Evolutionary conservation across 2,797 vertebrate species (phyloP), one percentile per base, ranked within the genome.

Genomic region (Pempheris klunzingeri): DNA sequence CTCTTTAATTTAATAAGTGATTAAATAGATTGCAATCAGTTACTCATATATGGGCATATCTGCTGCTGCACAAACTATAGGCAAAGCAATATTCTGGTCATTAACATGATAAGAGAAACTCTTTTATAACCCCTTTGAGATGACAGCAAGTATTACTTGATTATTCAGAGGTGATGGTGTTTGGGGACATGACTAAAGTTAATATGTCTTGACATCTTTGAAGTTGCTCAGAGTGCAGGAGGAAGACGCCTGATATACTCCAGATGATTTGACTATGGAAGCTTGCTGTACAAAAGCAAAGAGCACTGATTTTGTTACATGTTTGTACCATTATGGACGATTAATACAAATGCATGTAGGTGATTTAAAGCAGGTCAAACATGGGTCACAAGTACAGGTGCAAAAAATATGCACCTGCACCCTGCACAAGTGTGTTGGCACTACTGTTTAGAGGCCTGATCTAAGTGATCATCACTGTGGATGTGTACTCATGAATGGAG

Each of bases 371-470:
- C 34, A 12, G 39, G 28, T 60, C 24, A 61, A 63, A 70, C 43
- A 44, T 3, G 0, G 22, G 18, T 47, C 12, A 47, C 3, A 24
- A 49, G 57, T 13, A 14, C 54, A 38, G 53, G 34, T 41, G n/a
- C 10, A 65, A 46, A 30, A 58, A 34, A 57, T 10, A 32, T 55
- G 28, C n/a, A 41, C 30, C 3, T n/a, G 28, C 6, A 11, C 4
- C 54, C 10, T 36, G 38, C 22, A 58, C 38, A 74, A 34, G 24
- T 57, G 28, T 69, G 68, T 63, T 53, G 38, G 58, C 61, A 39
- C 34, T 26, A 22, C 47, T 4, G 26, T 61, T 71, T 54, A 15
- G 4, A 81, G 66, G 64, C 76, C 53, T 74, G 24, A 78, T 87
- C 75, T 77, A 41, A 53, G 34, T 58, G 50, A 74, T 65, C 49